Evolutionary conservation across 2,888 invertebrate genomes (phyloP).

Genomic region (Sesia bembeciformis): DNA sequence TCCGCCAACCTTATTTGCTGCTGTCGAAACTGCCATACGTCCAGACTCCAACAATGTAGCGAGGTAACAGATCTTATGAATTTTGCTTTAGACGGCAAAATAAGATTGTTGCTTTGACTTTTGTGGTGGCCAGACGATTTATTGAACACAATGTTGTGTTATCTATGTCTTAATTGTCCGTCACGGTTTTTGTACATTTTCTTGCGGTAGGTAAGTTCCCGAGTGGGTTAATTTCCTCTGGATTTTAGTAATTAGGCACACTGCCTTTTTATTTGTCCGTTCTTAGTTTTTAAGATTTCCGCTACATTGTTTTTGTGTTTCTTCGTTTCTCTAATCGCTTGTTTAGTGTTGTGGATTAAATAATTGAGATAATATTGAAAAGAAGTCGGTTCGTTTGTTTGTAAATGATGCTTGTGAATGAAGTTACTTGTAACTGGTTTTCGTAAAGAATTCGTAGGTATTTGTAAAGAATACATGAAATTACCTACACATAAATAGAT

Average conservation of each 20-base stretch:
- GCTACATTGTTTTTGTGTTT: background rate
- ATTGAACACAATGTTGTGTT: slow-evolving; percentile 38
- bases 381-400: too few species aligned
- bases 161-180: slow-evolving; percentile 22
- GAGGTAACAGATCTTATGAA: background rate
- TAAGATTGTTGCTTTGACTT: slow-evolving; percentile 6
- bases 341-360: background rate
- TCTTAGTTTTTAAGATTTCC: too few species aligned
- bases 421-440: too few species aligned
- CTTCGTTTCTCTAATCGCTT: background rate
- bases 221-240: slow-evolving; percentile 1
- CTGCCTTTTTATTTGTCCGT: background rate
- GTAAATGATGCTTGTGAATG: too few species aligned
- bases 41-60: background rate
- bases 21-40: background rate
- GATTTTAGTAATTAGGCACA: slow-evolving; percentile 12
- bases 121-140: slow-evolving; percentile 40
- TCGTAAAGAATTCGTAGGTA: too few species aligned
- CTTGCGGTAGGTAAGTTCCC: slow-evolving; percentile 15
- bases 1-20: background rate
- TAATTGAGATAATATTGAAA: too few species aligned
- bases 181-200: slow-evolving; percentile 17
- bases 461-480: too few species aligned
- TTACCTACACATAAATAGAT: too few species aligned
- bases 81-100: background rate